Conservation (phyloP, 2,797 vertebrate species). For the Sebastes hubbsi region DNA sequence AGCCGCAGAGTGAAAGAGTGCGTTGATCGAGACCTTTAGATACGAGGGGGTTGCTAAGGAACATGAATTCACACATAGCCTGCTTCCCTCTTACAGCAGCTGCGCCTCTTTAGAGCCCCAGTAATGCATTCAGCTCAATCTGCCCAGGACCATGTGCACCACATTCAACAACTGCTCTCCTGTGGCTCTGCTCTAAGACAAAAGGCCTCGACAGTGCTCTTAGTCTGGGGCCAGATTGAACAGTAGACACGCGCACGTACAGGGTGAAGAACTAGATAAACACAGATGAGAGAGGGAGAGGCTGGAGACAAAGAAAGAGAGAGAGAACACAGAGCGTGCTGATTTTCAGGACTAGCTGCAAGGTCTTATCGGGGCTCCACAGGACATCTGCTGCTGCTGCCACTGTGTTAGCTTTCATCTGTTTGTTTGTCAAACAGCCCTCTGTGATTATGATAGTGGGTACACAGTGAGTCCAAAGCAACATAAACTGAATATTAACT, state of each 20-base stretch:
- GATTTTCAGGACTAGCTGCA: conserved; percentile 3
- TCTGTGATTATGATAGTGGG: background rate
- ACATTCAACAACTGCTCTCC: conserved; percentile 65
- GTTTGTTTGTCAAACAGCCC: conserved; percentile 22
- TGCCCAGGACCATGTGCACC: conserved; percentile 66
- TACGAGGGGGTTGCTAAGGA: conserved; percentile 80
- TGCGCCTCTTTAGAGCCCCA: conserved; percentile 73
- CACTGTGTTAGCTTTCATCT: conserved; percentile 26
- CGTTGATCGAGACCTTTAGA: conserved; percentile 66
- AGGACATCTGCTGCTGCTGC: conserved; percentile 61
- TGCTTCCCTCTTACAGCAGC: conserved; percentile 75
- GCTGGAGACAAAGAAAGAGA: conserved; percentile 30
- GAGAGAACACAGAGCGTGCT: conserved; percentile 13
- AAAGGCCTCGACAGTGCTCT: conserved; percentile 53
- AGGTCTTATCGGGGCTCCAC: conserved; percentile 55
- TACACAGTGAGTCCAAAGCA: conserved; percentile 5
- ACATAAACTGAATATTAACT: conserved; percentile 2
- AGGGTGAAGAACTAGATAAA: conserved; percentile 48
- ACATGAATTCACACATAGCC: conserved; percentile 81
- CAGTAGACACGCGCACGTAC: conserved; percentile 24
- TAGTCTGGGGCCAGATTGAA: conserved; percentile 31
- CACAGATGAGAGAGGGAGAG: conserved; percentile 4
- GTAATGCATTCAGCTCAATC: conserved; percentile 82
- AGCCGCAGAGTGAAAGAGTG: conserved; percentile 29
- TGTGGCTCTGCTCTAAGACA: conserved; percentile 63